These are phyloP conservation scores for Calliopum simillimum DNA, from an alignment of 2,888 invertebrate genomes.

Conservation along the genomic window DNA sequence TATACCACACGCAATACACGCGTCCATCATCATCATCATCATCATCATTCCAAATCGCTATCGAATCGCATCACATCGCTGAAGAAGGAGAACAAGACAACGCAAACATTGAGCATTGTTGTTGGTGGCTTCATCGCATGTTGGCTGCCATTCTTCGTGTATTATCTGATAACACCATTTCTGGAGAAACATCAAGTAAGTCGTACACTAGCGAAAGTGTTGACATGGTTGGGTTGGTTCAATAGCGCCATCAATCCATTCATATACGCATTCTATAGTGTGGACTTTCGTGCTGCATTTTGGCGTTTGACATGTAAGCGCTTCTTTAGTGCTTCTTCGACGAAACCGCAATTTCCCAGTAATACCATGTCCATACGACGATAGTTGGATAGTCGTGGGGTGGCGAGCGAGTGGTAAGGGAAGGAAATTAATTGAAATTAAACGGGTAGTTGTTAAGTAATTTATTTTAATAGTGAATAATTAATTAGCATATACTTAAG, in stretches of 20 bases:
- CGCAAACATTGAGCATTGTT: conserved; percentile 86
- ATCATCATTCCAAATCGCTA: conserved; percentile 60
- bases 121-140: conserved; percentile 90
- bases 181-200: conserved; percentile 74
- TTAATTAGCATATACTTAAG: neutral
- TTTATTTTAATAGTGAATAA: neutral
- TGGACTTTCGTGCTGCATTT: conserved; percentile 87
- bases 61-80: conserved; percentile 74
- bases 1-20: conserved; percentile 33
- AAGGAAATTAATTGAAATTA: neutral
- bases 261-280: conserved; percentile 90
- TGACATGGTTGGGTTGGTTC: conserved; percentile 92
- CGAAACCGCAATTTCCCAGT: conserved; percentile 61
- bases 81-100: conserved; percentile 87
- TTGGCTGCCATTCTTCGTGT: conserved; percentile 89
- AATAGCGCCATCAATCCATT: conserved; percentile 92
- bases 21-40: conserved; percentile 47
- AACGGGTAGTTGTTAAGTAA: neutral
- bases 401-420: conserved; percentile 1
- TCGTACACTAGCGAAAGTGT: conserved; percentile 76
- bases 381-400: conserved; percentile 50
- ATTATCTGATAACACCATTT: conserved; percentile 85
- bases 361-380: conserved; percentile 65
- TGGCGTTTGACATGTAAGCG: conserved; percentile 78
- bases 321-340: conserved; percentile 57